Conservation (phyloP, 2,113 vertebrate genomes). For the Centropus unirufus region DNA sequence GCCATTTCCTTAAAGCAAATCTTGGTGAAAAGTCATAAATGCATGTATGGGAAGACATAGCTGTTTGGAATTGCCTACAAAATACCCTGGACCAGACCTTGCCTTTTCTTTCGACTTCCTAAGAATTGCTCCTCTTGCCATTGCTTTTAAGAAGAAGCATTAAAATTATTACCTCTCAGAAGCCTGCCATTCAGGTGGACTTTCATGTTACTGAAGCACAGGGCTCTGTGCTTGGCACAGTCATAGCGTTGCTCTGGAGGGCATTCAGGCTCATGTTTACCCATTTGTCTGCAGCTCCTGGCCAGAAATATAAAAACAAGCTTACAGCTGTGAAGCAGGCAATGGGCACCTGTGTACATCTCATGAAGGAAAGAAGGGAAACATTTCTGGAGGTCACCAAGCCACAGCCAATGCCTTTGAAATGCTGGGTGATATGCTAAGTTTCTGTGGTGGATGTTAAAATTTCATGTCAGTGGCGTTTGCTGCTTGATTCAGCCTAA, state of each 20-base stretch:
- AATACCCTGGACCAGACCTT: neutral
- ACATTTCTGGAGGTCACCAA: neutral
- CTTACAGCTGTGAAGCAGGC: neutral
- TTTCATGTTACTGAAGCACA: accelerated
- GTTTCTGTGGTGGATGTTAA: neutral
- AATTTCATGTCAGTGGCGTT: neutral
- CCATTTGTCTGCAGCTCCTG: neutral
- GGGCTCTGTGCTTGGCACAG: neutral
- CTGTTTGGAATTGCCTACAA: neutral
- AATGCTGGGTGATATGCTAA: neutral
- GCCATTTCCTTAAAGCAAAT: neutral
- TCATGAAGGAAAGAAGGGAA: neutral
- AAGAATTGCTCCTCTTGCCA: neutral
- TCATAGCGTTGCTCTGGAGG: neutral
- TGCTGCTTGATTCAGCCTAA: neutral
- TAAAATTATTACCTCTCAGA: accelerated
- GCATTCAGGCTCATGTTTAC: neutral
- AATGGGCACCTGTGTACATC: neutral
- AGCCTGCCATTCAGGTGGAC: neutral
- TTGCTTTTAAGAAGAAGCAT: neutral
- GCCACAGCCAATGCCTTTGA: neutral
- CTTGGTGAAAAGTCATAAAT: neutral
- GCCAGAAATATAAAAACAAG: neutral
- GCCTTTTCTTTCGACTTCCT: neutral
- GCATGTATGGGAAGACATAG: neutral